Conservation (phyloP, 2,888 invertebrate species). For the Lymantria dispar region DNA sequence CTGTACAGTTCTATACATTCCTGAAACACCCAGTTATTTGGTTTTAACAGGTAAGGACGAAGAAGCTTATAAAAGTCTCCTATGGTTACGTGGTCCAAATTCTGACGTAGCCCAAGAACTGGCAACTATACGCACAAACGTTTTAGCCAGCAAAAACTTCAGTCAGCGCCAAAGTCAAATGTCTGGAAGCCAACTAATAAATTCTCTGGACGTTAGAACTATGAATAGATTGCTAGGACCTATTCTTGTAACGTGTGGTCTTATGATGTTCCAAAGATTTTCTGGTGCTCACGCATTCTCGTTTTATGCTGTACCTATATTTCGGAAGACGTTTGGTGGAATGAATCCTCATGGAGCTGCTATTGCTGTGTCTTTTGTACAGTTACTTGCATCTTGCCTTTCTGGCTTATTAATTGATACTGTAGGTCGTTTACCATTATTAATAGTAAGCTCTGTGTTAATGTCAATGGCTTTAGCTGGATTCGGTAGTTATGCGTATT, state of each 20-base stretch:
- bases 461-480: constrained; percentile 94
- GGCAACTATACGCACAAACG: constrained; percentile 87
- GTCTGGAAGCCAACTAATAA: constrained; percentile 67
- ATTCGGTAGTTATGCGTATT: constrained; percentile 92
- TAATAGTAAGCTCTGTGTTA: constrained; percentile 91
- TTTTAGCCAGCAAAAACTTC: constrained; percentile 80
- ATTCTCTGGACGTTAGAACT: constrained; percentile 68
- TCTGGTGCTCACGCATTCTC: constrained; percentile 92
- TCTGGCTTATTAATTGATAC: constrained; percentile 93
- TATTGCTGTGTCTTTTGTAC: constrained; percentile 92
- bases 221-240: constrained; percentile 84
- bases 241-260: constrained; percentile 90
- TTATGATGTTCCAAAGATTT: constrained; percentile 95
- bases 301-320: constrained; percentile 93
- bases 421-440: constrained; percentile 91
- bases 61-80: constrained; percentile 84
- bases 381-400: constrained; percentile 91
- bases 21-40: constrained; percentile 94
- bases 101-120: constrained; percentile 90
- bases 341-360: constrained; percentile 93
- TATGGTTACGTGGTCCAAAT: constrained; percentile 91
- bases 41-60: constrained; percentile 89
- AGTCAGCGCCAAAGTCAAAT: constrained; percentile 74
- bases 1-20: constrained; percentile 89
- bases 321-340: constrained; percentile 90